Percentiles rank a stretch among this genome's conserved stretches.
phyloP scores from a whole-genome alignment of 92 coral and sea anemone species.

The Epizoanthus illoricatus region DNA sequence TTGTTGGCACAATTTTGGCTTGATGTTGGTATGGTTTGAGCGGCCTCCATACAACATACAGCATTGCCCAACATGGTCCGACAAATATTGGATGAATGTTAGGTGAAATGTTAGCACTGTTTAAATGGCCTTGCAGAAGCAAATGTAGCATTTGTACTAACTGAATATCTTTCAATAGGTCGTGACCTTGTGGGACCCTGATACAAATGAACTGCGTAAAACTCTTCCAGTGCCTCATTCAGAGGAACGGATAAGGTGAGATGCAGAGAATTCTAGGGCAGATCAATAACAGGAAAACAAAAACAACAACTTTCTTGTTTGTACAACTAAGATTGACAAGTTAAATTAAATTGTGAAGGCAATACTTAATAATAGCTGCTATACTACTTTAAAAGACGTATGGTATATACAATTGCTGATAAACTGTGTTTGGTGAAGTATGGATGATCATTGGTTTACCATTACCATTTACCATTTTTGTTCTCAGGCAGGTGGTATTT shows the following conservation, averaged over 20 bases:
- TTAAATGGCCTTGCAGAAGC: neutral
- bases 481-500: neutral
- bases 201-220: constrained; percentile 73
- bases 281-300: too few species aligned
- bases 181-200: constrained; percentile 89
- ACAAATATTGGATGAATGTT: neutral
- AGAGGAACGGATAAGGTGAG: constrained; percentile 75
- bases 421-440: too few species aligned
- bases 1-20: too few species aligned
- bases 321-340: too few species aligned
- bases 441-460: too few species aligned
- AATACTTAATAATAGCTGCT: too few species aligned
- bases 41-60: too few species aligned
- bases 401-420: too few species aligned
- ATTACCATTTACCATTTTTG: neutral
- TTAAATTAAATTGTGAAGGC: too few species aligned
- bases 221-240: constrained; percentile 76
- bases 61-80: neutral
- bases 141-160: neutral
- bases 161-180: constrained; percentile 44
- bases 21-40: too few species aligned
- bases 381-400: too few species aligned
- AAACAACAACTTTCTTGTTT: too few species aligned
- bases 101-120: neutral
- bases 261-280: neutral